Percentiles rank a stretch among this genome's conserved stretches.
Conservation (phyloP, 2,797 vertebrate species). For the Scolopax bukidnonensis region DNA sequence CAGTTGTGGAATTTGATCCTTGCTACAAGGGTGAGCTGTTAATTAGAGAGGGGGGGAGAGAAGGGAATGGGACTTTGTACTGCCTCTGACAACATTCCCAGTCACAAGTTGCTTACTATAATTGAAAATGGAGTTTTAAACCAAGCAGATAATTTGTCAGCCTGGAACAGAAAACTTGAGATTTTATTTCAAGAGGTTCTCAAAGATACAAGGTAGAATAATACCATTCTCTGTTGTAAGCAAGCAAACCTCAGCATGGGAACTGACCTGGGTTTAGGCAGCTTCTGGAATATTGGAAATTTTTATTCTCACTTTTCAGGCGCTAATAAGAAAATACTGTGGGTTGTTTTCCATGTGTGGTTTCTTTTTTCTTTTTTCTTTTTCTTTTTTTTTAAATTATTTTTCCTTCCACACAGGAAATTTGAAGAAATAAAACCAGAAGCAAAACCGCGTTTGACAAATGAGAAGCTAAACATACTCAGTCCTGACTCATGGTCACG, state of each 20-base stretch:
- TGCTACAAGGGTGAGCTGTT: background rate
- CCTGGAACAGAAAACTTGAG: fast-evolving
- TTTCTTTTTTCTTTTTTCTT: background rate
- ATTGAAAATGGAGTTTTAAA: background rate
- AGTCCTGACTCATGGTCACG: background rate
- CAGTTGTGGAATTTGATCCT: conserved; percentile 6
- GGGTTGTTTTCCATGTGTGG: background rate
- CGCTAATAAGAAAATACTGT: background rate
- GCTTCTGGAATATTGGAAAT: background rate
- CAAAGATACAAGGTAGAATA: background rate
- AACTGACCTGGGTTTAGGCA: background rate
- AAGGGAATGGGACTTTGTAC: background rate
- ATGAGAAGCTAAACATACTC: background rate
- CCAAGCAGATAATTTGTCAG: background rate
- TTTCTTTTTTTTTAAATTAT: background rate
- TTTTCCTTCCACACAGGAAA: background rate
- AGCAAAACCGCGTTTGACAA: background rate
- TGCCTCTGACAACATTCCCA: background rate
- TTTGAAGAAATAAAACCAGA: background rate
- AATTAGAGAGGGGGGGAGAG: background rate
- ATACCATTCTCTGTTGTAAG: fast-evolving
- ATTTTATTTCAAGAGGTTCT: background rate
- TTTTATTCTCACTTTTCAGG: background rate
- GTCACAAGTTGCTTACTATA: background rate
- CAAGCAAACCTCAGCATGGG: background rate